phyloP scores from a whole-genome alignment of 1,140 invertebrate genomes.

The Heliconius himera region DNA sequence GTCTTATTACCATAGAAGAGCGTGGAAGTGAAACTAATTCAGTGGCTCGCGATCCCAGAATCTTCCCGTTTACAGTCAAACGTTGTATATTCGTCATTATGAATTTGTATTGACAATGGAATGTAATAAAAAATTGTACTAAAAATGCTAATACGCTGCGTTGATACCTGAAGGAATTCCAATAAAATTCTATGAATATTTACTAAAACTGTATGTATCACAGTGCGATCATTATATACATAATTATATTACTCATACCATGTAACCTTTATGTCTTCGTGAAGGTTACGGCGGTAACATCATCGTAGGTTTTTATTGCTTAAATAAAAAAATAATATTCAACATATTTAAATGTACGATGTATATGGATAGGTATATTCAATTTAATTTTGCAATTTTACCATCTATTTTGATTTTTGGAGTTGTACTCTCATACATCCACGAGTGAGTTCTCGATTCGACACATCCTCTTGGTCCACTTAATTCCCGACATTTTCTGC shows the following conservation, averaged over 20 bases:
- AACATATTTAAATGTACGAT: not conserved
- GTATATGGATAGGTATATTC: not conserved
- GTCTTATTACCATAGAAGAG: too few relatives aligned
- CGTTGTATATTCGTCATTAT: not conserved
- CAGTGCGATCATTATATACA: not conserved
- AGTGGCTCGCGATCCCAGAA: not conserved
- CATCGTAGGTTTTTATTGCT: constrained; percentile 52
- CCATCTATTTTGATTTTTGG: constrained; percentile 72
- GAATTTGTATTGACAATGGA: too few relatives aligned
- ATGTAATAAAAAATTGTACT: not conserved
- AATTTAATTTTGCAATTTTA: constrained; percentile 76
- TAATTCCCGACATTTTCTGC: constrained; percentile 68
- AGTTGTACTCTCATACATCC: constrained; percentile 62
- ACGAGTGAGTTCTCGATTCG: constrained; percentile 50
- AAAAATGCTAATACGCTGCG: not conserved
- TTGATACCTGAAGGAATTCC: constrained; percentile 24
- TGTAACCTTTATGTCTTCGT: constrained; percentile 33
- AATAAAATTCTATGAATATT: constrained; percentile 29
- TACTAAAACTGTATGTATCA: constrained; percentile 4
- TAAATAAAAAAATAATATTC: constrained; percentile 23
- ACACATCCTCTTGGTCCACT: constrained; percentile 51
- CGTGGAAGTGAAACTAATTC: not conserved
- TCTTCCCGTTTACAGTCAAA: not conserved
- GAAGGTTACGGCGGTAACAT: constrained; percentile 66
- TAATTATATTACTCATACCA: constrained; percentile 26